A percentile compares a stretch with the other conserved stretches of the same genome.
Conservation (phyloP, 2,113 vertebrate genomes). For the Eurypyga helias region DNA sequence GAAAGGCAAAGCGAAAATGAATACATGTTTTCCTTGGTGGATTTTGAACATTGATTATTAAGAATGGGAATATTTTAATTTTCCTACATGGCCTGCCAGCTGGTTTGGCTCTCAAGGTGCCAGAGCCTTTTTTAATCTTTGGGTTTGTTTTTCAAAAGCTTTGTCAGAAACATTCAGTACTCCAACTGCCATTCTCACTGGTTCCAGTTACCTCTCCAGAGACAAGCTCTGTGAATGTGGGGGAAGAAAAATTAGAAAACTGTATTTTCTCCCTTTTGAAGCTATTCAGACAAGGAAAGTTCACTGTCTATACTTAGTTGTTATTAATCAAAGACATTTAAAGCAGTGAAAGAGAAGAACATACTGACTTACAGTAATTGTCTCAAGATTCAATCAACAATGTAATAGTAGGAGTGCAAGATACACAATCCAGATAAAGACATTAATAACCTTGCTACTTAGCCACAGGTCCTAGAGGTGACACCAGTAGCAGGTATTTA, state of each 20-base stretch:
- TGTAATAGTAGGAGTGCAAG: background rate
- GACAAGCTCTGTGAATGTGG: background rate
- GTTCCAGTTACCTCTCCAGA: background rate
- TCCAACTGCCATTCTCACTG: background rate
- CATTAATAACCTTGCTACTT: background rate
- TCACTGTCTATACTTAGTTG: background rate
- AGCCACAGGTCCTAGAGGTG: background rate
- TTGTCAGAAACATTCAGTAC: background rate
- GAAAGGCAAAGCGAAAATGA: background rate
- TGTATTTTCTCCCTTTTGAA: background rate
- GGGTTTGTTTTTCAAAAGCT: background rate
- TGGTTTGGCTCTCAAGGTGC: background rate
- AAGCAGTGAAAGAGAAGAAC: background rate
- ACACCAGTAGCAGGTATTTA: background rate
- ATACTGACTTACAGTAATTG: background rate
- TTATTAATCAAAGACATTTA: background rate
- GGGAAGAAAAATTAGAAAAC: background rate
- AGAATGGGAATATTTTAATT: background rate
- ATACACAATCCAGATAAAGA: background rate
- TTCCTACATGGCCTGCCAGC: background rate
- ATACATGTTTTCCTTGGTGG: background rate
- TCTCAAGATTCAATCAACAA: background rate
- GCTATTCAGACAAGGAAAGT: background rate
- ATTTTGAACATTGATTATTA: background rate
- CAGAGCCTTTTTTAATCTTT: background rate